Evolutionary conservation across 1,140 invertebrate species (phyloP), one percentile per base, ranked within the genome.

Genomic region (Macrobrachium nipponense): DNA sequence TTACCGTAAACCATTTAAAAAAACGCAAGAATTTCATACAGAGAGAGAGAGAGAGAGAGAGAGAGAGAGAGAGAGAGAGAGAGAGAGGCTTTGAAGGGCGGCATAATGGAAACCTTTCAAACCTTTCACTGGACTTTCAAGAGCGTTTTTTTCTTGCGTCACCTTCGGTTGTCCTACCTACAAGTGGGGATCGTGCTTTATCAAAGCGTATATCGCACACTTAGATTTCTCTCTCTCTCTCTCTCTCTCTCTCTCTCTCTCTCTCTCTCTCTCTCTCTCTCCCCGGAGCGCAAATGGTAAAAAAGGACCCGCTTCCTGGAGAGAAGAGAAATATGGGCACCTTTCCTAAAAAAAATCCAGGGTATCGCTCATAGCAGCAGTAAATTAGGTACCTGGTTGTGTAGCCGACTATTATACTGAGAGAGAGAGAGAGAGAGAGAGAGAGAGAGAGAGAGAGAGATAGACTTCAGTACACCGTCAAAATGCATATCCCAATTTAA

Each of bases 391-490:
- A 73, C 18, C 2, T 44, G 11, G 27, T 36, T 23, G 70, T 44
- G 43, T 23, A 36, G 8, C 8, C 15, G n/a, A 18, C 14, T 73
- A 51, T 73, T 23, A 8, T 7, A 12, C 14, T 51, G 76, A 59
- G 58, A 60, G 58, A 78, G 51, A 78, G 51, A 60, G 76, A 78
- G 75, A 77, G 75, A 77, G 75, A 77, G 75, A 58, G 75, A 77
- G 75, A 58, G 44, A 77, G 75, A 77, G 75, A 58, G 44, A 77
- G 75, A 77, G 75, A 77, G 44, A 77, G 75, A 77, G 75, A 77
- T 6, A 77, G 75, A 59, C 5, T 51, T 10, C 51, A 51, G 51
- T 51, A 51, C 2, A 5, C 7, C 8, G 12, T 6, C 12, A 10
- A 51, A 12, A 51, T 12, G 7, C 27, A 10, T 51, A 51, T 12